Evolutionary conservation across 2,888 invertebrate species (phyloP).

Genomic region (Hemaris fuciformis): DNA sequence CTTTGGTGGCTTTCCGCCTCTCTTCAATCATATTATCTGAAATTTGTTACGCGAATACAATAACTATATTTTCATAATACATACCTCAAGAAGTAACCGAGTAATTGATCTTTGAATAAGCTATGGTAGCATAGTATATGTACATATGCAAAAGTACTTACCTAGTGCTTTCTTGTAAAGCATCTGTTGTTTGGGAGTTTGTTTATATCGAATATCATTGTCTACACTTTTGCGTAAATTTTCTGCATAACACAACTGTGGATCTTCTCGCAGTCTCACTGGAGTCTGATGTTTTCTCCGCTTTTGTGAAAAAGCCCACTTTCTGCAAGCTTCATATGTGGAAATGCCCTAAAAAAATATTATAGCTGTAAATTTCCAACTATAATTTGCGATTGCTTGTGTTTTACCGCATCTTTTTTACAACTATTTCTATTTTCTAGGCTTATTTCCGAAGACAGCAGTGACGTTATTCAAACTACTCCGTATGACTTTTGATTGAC

Average conservation of each 20-base stretch:
- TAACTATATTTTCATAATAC: background rate
- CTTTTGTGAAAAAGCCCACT: slow-evolving; percentile 55
- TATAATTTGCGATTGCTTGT: background rate
- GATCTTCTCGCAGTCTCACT: slow-evolving; percentile 83
- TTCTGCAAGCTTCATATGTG: slow-evolving; percentile 49
- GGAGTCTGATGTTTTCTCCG: slow-evolving; percentile 78
- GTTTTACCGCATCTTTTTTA: background rate
- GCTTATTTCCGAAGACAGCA: background rate
- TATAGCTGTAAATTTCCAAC: background rate
- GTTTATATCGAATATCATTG: slow-evolving; percentile 85
- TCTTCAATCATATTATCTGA: slow-evolving; percentile 82
- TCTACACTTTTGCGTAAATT: slow-evolving; percentile 84
- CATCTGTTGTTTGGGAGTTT: slow-evolving; percentile 77
- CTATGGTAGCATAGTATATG: background rate
- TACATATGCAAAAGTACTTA: slow-evolving; percentile 32
- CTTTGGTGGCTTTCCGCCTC: slow-evolving; percentile 72
- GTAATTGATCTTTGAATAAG: no score
- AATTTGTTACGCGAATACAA: slow-evolving; percentile 31
- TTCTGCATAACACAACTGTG: slow-evolving; percentile 84
- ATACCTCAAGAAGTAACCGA: background rate
- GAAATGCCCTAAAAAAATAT: slow-evolving; percentile 51
- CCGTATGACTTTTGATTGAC: background rate
- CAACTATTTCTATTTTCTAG: no score
- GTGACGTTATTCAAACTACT: background rate
- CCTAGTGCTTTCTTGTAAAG: slow-evolving; percentile 84